Base-by-base conservation (phyloP, 1,140 invertebrate species). In the Melanaphis sacchari region DNA sequence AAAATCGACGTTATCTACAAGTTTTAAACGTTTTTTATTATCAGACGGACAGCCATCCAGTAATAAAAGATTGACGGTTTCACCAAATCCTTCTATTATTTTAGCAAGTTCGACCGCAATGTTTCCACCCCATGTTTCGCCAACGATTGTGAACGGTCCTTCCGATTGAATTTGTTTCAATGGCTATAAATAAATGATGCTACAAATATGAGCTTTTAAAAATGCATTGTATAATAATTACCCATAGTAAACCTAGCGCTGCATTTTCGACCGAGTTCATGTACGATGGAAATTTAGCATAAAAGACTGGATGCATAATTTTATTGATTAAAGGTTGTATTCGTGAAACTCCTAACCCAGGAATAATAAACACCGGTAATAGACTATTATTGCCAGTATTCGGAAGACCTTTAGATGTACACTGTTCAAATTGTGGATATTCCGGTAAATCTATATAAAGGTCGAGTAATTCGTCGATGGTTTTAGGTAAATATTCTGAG, bases 121-220 rank as follows among this genome's bases (percentile, higher is more conserved):
- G 18, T 66, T 89, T 36, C 93, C 93, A 76, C 94, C 93, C 94
- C 94, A 94, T 22, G 93, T 93, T 84, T 94, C 94, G 26, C 94
- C 94, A 4, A 94, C 76, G 5, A 94, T 92, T 24, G 94, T 94
- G 91, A 81, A 94, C 26, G 93, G 85, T 85, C 93, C 94, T n/a
- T 90, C 24, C 24, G 88, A 43, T 54, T 94, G 93, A 22, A 94
- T 94, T 93, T 94, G 36, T 89, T 82, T 94, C 24, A 94, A 46
- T 11, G 91, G 85, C 94, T 94, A 46, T 26, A 92, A 93, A 26
- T 81, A 26, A 90, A 41, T 40, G 81, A 2, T 38, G 6, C 1
- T 38, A 24, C 21, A 82, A 2, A 24, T 82, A 38, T 82, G 36
- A 38, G 38, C 8, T 9, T 82, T 38, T 82, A 38, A 82, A 36